Base-by-base conservation (phyloP, 2,888 invertebrate species). In the Clivina fossor region DNA sequence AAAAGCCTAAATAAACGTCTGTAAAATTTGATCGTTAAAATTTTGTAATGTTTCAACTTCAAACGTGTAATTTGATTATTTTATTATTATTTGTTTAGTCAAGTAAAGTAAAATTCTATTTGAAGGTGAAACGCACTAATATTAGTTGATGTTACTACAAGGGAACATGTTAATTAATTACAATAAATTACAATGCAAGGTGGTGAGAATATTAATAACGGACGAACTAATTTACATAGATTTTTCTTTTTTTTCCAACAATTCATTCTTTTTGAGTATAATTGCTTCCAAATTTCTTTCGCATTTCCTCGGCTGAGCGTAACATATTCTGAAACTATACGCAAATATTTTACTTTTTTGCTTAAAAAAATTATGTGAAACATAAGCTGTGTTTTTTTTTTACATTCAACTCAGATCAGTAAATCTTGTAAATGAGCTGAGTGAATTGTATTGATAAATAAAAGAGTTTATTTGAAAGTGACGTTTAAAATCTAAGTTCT, bases 281-380 rank as follows among this genome's bases (percentile, higher is more conserved):
- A 40, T 40, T 19, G 4, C 43, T 1, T 37, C 40, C 44, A 26
- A 8, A 44, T 28, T 44, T 18, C 47, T 37, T 35, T 16, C 33
- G 41, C 5, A 37, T 11, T 24, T 53, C 53, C 19, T 44, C 53
- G 3, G 53, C 53, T 13, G 43, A 33, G 5, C 26, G 22, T 35
- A 53, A 26, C 16, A 33, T 37, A 15, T 43, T 53, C 44, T 53
- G 44, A 37, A 53, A 53, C 44, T 53, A 33, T 5, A 32, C 22
- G 4, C n/a, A 40, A 18, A 15, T 18, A 37, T 15, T 15, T 16
- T 16, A 15, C 18, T 15, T 4, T 37, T 15, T n/a, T n/a, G 18
- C 2, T 26, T 5, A 38, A 13, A n/a, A n/a, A 20, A 2, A 2
- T 33, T 11, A 46, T 9, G 5, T 20, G n/a, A n/a, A n/a, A n/a